Evolutionary conservation across 1,140 invertebrate species (phyloP), one percentile per base, ranked within the genome.

Genomic region (Cotesia chilonis): DNA sequence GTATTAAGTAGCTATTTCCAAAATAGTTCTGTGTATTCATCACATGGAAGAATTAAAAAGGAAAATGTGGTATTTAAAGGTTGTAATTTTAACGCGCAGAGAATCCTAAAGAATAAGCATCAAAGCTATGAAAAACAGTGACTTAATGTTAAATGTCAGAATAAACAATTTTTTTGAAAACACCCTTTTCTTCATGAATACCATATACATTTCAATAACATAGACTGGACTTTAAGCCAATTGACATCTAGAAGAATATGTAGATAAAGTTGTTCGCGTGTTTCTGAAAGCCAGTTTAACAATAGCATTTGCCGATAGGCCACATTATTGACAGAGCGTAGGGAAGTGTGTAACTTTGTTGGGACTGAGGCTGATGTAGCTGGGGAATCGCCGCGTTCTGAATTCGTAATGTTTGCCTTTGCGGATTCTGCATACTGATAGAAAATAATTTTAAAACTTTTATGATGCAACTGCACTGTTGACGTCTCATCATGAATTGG

Each of bases 391-490:
- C 17, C 65, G 73, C 71, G 71, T 35, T 67, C 74, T 72, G 74
- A 75, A 75, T 75, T 75, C 65, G 68, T 75, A 72, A 75, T 74
- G 54, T 65, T 17, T 66, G 65, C 54, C 51, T 63, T 51, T 38
- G 67, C 61, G 70, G 65, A 72, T 73, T 64, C 70, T 20, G 74
- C 74, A 70, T 75, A 72, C 70, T 66, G 69, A 74, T 74, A 71
- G 73, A 74, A 74, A 74, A 74, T 74, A 74, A 71, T 74, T 74
- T 74, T 74, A 68, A 36, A 71, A 74, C 73, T 74, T 73, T 73
- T 41, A 71, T 71, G 35, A 65, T 20, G 12, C 12, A 66, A 66
- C 41, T 12, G 64, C 14, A 14, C 4, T 6, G 10, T 52, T 47
- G 7, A 36, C 69, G 69, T 35, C 28, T 6, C 4, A 14, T 41